Evolutionary conservation across 2,888 invertebrate species (phyloP).

Genomic region (Dynastes tityus): DNA sequence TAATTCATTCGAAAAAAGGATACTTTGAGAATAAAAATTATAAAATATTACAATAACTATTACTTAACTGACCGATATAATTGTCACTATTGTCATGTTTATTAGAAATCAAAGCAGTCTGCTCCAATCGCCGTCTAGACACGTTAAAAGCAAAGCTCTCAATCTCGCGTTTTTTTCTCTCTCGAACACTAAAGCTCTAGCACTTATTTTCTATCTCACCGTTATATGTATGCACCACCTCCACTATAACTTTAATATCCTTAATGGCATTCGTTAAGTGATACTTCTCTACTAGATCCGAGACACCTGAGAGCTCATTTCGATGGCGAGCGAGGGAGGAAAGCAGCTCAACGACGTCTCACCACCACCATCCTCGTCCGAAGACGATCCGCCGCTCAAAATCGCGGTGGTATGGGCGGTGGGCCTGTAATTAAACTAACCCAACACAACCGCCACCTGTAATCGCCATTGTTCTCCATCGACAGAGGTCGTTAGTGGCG

Average conservation of each 20-base stretch:
- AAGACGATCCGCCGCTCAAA: no score
- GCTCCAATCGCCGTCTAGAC: background rate
- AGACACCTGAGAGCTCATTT: background rate
- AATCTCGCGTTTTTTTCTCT: background rate
- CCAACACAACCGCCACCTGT: conserved; percentile 5
- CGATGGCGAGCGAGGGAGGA: no score
- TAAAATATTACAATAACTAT: no score
- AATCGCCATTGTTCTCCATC: conserved; percentile 1
- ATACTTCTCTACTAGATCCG: conserved; percentile 3
- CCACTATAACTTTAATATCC: conserved; percentile 12
- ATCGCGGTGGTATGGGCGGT: no score
- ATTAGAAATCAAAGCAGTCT: no score
- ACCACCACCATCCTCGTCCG: no score
- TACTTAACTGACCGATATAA: no score
- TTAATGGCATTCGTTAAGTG: conserved; percentile 16
- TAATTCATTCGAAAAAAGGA: no score
- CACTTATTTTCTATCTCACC: no score
- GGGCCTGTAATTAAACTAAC: conserved; percentile 1
- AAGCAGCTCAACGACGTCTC: no score
- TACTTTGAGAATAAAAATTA: no score
- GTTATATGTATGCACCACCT: background rate
- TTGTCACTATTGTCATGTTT: no score
- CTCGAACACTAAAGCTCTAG: background rate
- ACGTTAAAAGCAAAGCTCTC: background rate
- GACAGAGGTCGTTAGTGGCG: background rate